A percentile compares a stretch with the other conserved stretches of the same genome.
Conservation (phyloP, 2,113 vertebrate species). For the Nothobranchius kuhntae region DNA sequence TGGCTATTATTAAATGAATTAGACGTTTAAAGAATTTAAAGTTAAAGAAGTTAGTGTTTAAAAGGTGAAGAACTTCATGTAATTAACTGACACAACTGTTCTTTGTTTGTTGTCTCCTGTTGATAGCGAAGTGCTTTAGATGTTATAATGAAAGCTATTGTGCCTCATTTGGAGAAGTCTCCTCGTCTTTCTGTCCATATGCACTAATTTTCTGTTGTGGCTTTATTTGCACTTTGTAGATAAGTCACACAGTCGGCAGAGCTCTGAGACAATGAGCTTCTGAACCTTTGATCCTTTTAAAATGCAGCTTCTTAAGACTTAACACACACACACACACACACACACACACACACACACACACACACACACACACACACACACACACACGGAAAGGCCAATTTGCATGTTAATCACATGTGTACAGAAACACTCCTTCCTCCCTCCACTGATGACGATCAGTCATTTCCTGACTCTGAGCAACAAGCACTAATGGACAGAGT, state of each 20-base stretch:
- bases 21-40: too few species aligned
- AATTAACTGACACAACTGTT: constrained; percentile 16
- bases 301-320: not conserved
- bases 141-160: not conserved
- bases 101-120: not conserved
- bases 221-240: constrained; percentile 2
- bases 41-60: too few species aligned
- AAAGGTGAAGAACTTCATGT: not conserved
- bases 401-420: constrained; percentile 31
- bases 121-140: not conserved
- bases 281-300: constrained; percentile 9
- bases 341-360: not conserved
- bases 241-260: not conserved
- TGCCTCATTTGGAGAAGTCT: not conserved
- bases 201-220: not conserved
- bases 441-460: constrained; percentile 42
- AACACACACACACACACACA: not conserved
- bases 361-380: too few species aligned
- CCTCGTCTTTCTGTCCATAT: not conserved
- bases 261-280: not conserved
- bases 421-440: not conserved
- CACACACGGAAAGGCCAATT: not conserved
- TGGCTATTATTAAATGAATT: too few species aligned
- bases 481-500: constrained; percentile 55
- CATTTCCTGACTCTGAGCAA: constrained; percentile 58